phyloP scores from a whole-genome alignment of 2,888 invertebrate species.

The Tenthredo amoena region DNA sequence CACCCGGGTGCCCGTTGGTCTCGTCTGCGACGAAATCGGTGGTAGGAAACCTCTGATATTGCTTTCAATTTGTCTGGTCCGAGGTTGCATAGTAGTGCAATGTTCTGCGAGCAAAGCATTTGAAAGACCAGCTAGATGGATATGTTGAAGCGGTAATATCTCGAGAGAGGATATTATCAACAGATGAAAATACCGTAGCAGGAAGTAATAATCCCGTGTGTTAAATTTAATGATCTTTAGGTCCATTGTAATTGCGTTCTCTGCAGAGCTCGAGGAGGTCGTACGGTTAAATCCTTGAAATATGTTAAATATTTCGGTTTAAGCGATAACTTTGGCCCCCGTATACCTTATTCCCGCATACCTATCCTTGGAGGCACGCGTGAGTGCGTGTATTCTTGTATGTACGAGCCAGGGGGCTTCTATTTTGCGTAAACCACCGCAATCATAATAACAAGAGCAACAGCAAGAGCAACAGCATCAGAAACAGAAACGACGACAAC shows the following conservation, averaged over 20 bases:
- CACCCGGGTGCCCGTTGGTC: background rate
- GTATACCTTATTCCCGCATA: slow-evolving; percentile 32
- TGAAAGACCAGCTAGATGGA: slow-evolving; percentile 28
- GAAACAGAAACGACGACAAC: slow-evolving; percentile 15
- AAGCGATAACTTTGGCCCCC: slow-evolving; percentile 36
- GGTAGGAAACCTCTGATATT: slow-evolving; percentile 49
- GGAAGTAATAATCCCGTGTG: slow-evolving; percentile 41
- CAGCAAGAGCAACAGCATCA: background rate
- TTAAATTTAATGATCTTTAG: slow-evolving; percentile 52
- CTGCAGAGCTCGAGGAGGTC: slow-evolving; percentile 4
- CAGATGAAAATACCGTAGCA: slow-evolving; percentile 11
- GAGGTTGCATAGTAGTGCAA: slow-evolving; percentile 41
- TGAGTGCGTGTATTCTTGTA: slow-evolving; percentile 46
- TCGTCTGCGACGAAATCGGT: slow-evolving; percentile 37
- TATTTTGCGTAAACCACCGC: slow-evolving; percentile 41
- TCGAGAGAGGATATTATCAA: background rate
- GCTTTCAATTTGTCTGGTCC: slow-evolving; percentile 54
- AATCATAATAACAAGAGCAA: slow-evolving; percentile 29
- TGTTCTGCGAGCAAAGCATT: slow-evolving; percentile 28
- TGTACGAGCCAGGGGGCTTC: background rate
- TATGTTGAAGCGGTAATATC: slow-evolving; percentile 11
- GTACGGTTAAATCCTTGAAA: slow-evolving; percentile 48
- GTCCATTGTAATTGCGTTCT: slow-evolving; percentile 50
- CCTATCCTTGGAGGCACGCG: slow-evolving; percentile 36
- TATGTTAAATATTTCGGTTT: slow-evolving; percentile 46